Evolutionary conservation across 2,888 invertebrate genomes (phyloP), one percentile per base, ranked within the genome.

Genomic region (Drosophila hawaiiensis): DNA sequence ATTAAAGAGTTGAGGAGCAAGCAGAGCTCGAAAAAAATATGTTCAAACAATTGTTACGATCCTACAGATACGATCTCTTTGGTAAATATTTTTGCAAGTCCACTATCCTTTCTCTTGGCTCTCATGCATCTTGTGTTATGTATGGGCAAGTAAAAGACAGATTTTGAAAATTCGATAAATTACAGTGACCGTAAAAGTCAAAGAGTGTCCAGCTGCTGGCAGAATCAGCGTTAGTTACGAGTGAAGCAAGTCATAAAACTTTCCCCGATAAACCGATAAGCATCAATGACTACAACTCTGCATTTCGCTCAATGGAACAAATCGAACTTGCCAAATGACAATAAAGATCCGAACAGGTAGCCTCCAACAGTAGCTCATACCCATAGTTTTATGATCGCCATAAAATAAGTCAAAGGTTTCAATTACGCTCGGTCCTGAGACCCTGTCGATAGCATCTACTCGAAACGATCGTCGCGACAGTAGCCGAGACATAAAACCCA

Each of bases 241-340:
- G 61, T 80, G 78, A 73, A 80, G 82, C 80, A 69, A 68, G 83
- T 63, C 85, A 68, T 85, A 89, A 85, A 89, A 85, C 85, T 85
- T 85, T 85, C 85, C 71, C 88, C 90, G 83, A 82, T 77, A 60
- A 59, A 58, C 69, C 87, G 84, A 89, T 87, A 80, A 80, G 55
- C 78, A 85, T 87, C 86, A 74, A 73, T 75, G 84, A 70, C 66
- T 62, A 43, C 31, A 54, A 50, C 37, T 19, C 28, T 25, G 65
- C 68, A 77, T 63, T 72, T 72, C 72, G 62, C 77, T 75, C 74
- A 81, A 83, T 84, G 88, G 71, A 31, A 68, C 76, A 68, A 71
- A 82, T 75, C 87, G 71, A 75, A 79, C 70, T 71, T 73, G 61
- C 66, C 68, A 71, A 80, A 75, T 72, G 71, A 61, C 65, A 74